Evolutionary conservation across 2,113 vertebrate genomes (phyloP).

Genomic region (Melozone crissalis): DNA sequence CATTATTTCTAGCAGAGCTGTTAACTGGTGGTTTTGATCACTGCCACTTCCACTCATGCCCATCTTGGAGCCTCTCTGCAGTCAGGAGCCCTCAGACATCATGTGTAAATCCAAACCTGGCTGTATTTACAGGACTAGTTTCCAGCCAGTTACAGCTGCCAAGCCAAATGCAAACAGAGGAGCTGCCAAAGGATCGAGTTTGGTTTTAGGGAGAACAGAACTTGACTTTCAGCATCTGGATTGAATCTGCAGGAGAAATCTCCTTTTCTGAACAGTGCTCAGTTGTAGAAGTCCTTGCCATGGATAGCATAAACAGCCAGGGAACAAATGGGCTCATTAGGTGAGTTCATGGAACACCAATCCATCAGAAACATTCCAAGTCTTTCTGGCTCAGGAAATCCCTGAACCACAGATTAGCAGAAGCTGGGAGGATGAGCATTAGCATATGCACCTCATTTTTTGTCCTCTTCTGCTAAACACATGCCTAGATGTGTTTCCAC

Average conservation of each 20-base stretch:
- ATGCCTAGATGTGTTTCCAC: neutral
- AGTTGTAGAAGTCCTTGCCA: neutral
- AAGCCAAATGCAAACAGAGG: constrained; percentile 1
- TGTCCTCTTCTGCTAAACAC: neutral
- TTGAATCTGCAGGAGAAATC: neutral
- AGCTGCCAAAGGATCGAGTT: neutral
- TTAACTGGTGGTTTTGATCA: neutral
- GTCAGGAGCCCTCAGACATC: neutral
- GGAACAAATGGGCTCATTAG: neutral
- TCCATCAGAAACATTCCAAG: constrained; percentile 9
- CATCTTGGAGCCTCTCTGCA: neutral
- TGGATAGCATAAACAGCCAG: neutral
- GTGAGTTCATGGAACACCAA: neutral
- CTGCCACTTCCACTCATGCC: neutral
- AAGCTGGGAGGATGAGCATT: neutral
- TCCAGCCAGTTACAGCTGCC: neutral
- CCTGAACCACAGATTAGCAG: neutral
- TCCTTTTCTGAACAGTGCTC: neutral
- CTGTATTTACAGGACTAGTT: neutral
- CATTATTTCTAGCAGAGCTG: neutral
- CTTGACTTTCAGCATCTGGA: neutral
- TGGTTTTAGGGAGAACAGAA: neutral
- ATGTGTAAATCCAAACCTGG: neutral
- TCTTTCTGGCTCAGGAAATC: constrained; percentile 6
- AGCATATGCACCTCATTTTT: neutral